phyloP scores from a whole-genome alignment of 2,888 invertebrate genomes.

The Byasa hedistus region DNA sequence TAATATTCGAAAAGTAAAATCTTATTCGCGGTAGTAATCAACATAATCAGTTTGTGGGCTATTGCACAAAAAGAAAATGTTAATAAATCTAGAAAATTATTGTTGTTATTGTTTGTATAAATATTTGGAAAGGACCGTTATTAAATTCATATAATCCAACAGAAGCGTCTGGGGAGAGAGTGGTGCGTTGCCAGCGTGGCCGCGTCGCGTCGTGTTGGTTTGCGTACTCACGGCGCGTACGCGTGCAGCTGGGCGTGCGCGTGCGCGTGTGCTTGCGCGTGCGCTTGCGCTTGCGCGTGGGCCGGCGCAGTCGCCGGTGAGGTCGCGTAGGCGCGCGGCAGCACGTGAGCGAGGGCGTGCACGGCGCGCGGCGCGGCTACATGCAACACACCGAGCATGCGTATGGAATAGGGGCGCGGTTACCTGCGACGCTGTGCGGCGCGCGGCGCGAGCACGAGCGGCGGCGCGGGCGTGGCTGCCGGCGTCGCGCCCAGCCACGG shows the following conservation, averaged over 20 bases:
- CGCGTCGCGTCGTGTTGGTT: constrained; percentile 30
- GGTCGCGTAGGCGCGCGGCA: constrained; percentile 85
- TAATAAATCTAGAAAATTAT: neutral
- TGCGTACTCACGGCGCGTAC: constrained; percentile 72
- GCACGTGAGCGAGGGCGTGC: constrained; percentile 80
- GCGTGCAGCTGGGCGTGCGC: constrained; percentile 84
- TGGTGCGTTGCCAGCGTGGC: constrained; percentile 26
- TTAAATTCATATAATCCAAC: constrained; percentile 4
- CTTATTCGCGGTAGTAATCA: neutral
- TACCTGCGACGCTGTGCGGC: constrained; percentile 88
- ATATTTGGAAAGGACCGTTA: neutral
- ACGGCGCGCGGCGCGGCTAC: constrained; percentile 86
- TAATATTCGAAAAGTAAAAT: no score
- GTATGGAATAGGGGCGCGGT: constrained; percentile 48
- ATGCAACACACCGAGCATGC: constrained; percentile 66
- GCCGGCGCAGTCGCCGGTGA: constrained; percentile 85
- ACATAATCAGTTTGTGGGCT: neutral
- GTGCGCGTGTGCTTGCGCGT: constrained; percentile 85
- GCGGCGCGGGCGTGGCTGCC: constrained; percentile 81
- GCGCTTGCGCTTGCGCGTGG: constrained; percentile 82
- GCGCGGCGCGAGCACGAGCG: constrained; percentile 86
- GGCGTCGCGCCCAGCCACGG: constrained; percentile 85
- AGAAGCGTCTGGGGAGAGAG: constrained; percentile 16
- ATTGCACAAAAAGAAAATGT: neutral
- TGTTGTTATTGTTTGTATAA: neutral